These are phyloP conservation scores for Phorcus lineatus DNA, from an alignment of 2,888 invertebrate species.

Conservation along the genomic window DNA sequence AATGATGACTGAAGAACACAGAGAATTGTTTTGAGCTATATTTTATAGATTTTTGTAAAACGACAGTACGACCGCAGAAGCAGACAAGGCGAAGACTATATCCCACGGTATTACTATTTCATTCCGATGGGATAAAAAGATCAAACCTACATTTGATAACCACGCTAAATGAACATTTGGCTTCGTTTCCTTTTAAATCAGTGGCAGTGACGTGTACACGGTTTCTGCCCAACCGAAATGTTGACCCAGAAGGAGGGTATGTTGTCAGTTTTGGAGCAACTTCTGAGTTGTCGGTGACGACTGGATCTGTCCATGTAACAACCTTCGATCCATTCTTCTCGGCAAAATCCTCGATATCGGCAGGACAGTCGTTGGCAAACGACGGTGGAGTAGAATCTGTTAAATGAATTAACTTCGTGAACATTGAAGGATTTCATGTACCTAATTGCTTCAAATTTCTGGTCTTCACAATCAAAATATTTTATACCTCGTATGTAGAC, in stretches of 20 bases:
- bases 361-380: background rate
- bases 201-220: constrained; percentile 24
- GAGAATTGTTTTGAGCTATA: no score
- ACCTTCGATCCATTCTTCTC: background rate
- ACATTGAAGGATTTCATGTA: no score
- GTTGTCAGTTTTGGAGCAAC: constrained; percentile 9
- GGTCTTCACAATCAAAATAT: no score
- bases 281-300: background rate
- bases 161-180: constrained; percentile 32
- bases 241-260: constrained; percentile 6
- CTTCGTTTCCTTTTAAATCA: constrained; percentile 30
- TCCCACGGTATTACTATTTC: no score
- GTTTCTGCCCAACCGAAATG: constrained; percentile 26
- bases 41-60: no score
- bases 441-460: no score
- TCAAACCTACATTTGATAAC: constrained; percentile 32
- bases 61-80: no score
- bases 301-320: background rate
- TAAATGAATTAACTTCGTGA: no score
- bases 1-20: no score
- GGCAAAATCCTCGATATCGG: background rate
- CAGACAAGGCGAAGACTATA: no score
- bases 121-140: no score
- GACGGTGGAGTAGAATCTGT: background rate
- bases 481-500: no score